phyloP scores from a whole-genome alignment of 2,113 vertebrate species.

The Calidris pugnax region DNA sequence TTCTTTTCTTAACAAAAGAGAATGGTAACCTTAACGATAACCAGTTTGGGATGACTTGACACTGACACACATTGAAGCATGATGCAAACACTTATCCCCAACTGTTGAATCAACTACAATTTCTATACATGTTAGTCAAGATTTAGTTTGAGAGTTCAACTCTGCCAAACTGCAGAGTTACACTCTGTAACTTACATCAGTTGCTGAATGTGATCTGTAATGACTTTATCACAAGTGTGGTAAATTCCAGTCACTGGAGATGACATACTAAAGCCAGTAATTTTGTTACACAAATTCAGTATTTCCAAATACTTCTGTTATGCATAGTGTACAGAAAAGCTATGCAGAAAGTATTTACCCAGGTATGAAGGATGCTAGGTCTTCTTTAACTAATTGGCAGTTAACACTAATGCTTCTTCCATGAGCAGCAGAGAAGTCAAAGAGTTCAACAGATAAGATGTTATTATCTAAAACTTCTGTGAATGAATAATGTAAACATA shows the following conservation, averaged over 20 bases:
- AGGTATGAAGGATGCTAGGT: conserved; percentile 69
- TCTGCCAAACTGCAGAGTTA: neutral
- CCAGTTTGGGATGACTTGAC: neutral
- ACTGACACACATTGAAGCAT: neutral
- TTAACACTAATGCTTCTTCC: conserved; percentile 72
- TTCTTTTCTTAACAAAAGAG: neutral
- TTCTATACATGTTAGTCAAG: neutral
- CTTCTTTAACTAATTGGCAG: conserved; percentile 73
- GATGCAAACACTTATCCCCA: neutral
- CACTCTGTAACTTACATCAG: neutral
- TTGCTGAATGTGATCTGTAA: neutral
- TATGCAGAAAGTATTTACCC: conserved; percentile 62
- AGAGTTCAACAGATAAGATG: conserved; percentile 74
- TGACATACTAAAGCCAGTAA: neutral
- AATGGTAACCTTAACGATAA: neutral
- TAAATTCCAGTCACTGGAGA: neutral
- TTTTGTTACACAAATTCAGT: neutral
- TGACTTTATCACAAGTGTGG: neutral
- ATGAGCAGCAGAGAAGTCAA: conserved; percentile 34
- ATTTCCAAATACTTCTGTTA: neutral
- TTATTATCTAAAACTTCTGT: conserved; percentile 71
- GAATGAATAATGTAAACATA: neutral
- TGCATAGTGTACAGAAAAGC: neutral
- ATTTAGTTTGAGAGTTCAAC: neutral
- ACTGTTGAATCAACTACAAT: neutral